phyloP scores from a whole-genome alignment of 1,140 invertebrate species.

The Zaprionus gabonicus region DNA sequence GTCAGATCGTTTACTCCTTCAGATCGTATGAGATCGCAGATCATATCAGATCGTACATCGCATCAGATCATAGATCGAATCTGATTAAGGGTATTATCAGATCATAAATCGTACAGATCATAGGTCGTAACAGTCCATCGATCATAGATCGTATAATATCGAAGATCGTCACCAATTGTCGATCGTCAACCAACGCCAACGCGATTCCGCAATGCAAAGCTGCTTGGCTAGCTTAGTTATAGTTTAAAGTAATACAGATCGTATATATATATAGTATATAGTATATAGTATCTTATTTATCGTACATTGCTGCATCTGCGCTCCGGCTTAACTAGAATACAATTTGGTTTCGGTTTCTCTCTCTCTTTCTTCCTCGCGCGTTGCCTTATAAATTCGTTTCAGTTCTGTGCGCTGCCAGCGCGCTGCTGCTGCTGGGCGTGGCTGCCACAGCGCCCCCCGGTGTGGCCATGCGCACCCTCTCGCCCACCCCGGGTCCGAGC shows the following conservation, averaged over 20 bases:
- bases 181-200: conserved; percentile 18
- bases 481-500: conserved; percentile 72
- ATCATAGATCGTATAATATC: neutral
- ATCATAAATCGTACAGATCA: too few species aligned
- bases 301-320: conserved; percentile 7
- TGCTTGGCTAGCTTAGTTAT: conserved; percentile 49
- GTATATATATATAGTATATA: conserved; percentile 52
- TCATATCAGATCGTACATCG: neutral
- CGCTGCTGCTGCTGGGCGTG: conserved; percentile 45
- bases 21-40: neutral
- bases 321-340: conserved; percentile 74
- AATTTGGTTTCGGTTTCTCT: conserved; percentile 60
- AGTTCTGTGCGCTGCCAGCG: conserved; percentile 79
- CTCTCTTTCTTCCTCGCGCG: neutral
- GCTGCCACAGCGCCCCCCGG: conserved; percentile 64
- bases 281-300: conserved; percentile 38
- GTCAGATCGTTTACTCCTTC: too few species aligned
- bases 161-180: neutral
- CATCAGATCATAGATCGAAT: neutral
- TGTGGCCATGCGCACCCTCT: conserved; percentile 69
- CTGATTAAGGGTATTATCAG: too few species aligned
- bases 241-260: conserved; percentile 54
- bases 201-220: conserved; percentile 7
- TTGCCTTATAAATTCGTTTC: conserved; percentile 84
- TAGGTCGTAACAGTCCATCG: too few species aligned